phyloP scores from a whole-genome alignment of 1,140 invertebrate species.

The Orchestia grillus region DNA sequence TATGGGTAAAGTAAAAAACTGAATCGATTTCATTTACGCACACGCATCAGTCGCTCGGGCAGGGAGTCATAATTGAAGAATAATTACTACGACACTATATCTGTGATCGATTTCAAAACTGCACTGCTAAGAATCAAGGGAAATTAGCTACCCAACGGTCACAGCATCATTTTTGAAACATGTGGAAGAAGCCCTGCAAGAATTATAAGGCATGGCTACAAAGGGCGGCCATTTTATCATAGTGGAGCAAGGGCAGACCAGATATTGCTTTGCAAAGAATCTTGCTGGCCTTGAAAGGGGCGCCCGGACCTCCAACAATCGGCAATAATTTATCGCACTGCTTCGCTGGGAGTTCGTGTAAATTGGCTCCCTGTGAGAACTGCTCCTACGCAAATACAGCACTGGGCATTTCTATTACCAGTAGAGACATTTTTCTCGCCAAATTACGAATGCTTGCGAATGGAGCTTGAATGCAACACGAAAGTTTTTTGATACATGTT shows the following conservation, averaged over 20 bases:
- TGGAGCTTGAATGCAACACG: background rate
- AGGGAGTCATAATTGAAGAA: background rate
- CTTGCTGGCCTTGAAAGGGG: conserved; percentile 36
- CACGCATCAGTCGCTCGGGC: background rate
- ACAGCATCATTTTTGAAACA: background rate
- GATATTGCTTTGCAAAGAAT: background rate
- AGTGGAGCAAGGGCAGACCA: background rate
- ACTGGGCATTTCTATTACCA: background rate
- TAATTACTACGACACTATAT: background rate
- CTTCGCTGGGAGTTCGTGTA: conserved; percentile 27
- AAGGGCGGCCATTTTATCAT: conserved; percentile 12
- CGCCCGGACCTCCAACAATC: background rate
- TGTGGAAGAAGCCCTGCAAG: background rate
- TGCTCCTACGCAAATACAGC: background rate
- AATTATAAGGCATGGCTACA: background rate
- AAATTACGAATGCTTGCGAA: background rate
- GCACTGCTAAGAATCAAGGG: background rate
- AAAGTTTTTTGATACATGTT: background rate
- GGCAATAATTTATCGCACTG: conserved; percentile 23
- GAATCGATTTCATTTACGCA: background rate
- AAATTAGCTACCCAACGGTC: background rate
- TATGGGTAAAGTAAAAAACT: background rate
- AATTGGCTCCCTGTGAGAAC: conserved; percentile 3
- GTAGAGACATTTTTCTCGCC: background rate
- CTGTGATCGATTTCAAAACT: background rate